Base-by-base conservation (phyloP, 1,140 invertebrate genomes). In the Hetaerina americana region DNA sequence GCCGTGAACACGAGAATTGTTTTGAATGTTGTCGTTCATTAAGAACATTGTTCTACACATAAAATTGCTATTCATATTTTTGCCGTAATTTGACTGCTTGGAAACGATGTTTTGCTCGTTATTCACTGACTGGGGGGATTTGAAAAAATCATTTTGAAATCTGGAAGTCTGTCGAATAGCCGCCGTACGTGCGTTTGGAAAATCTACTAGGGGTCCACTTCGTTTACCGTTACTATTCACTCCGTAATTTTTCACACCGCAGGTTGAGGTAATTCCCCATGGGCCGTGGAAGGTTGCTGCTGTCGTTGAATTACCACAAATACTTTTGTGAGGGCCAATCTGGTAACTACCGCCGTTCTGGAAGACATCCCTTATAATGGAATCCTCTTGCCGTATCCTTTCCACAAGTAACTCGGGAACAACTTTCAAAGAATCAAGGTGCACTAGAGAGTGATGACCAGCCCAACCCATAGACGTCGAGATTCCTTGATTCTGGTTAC, bases 21-120 rank as follows among this genome's bases (percentile, higher is more conserved):
- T 71, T 70, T 74, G 73, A 27, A 74, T 27, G 28, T 67, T 73
- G 57, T 74, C 74, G 70, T 73, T 74, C 74, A 74, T 74, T 28
- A 73, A 68, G 25, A 74, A 74, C 72, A 73, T 74, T 26, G 71
- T 72, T 57, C 71, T 72, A 66, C 73, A 74, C 73, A 74, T 73
- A 67, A 74, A 72, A 70, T 74, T 74, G 69, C 68, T 74, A 25
- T 57, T 71, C 31, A 57, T 71, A 10, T 71, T 71, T 57, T 5
- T n/a, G 2, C 2, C 40, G 15, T 3, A 57, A 57, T 57, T 3
- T 57, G 40, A 57, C 2, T 2, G 2, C 22, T 1, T 57, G 40
- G 22, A 2, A 12, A 3, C 2, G 40, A 5, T 18, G 10, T 2
- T 57, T 10, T 2, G 15, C 3, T n/a, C 2, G 10, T 2, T 1